These are phyloP conservation scores for Gallinago undulata DNA, from an alignment of 2,113 vertebrate species.

Conservation along the genomic window DNA sequence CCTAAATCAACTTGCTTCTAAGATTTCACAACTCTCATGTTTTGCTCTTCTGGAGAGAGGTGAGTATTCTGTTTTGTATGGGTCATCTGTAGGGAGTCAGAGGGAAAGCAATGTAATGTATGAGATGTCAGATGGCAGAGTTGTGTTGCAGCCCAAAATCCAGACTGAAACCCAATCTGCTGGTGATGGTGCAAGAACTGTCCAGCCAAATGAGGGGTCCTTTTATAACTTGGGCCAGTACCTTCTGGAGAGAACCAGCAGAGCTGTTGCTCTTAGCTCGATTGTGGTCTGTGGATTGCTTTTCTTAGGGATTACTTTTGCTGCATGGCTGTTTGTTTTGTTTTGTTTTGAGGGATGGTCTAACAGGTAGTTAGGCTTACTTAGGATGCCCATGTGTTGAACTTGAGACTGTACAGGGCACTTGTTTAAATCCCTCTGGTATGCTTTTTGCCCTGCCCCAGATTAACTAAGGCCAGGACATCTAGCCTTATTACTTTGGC, in stretches of 20 bases:
- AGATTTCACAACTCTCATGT: not conserved
- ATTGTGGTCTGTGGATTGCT: not conserved
- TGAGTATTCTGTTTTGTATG: not conserved
- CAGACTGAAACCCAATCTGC: not conserved
- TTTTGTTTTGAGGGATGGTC: not conserved
- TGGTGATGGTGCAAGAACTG: not conserved
- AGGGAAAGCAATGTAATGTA: not conserved
- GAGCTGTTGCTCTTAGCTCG: not conserved
- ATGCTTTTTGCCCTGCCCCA: not conserved
- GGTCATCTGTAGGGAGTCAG: not conserved
- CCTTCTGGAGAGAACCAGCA: not conserved
- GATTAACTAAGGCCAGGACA: not conserved
- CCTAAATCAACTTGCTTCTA: not conserved
- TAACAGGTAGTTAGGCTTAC: not conserved
- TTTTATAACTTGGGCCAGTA: not conserved
- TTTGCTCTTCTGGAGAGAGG: not conserved
- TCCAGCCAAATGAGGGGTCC: not conserved
- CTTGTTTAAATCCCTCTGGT: not conserved
- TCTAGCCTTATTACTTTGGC: not conserved
- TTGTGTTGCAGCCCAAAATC: not conserved
- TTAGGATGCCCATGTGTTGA: not conserved
- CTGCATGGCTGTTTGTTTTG: not conserved
- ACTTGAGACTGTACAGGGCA: not conserved
- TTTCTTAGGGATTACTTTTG: not conserved
- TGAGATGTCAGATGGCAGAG: slow-evolving; percentile 23